Conservation (phyloP, 2,888 invertebrate genomes). For the Orthosia incerta region DNA sequence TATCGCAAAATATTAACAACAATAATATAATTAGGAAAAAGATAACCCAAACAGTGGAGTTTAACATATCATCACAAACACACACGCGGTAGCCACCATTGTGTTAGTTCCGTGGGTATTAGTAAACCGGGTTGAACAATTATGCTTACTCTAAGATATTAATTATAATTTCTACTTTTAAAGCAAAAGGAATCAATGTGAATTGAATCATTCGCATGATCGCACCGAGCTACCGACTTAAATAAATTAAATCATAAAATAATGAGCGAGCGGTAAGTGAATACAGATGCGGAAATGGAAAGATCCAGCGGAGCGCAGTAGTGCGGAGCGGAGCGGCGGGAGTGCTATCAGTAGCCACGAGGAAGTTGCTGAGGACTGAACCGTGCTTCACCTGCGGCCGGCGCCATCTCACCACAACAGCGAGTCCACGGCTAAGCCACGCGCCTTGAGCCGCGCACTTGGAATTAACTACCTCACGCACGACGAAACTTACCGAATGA, state of each 20-base stretch:
- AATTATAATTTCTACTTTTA: neutral
- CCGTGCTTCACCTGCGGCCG: constrained; percentile 13
- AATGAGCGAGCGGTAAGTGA: constrained; percentile 7
- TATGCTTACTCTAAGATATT: neutral
- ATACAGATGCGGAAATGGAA: constrained; percentile 4
- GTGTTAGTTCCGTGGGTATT: neutral
- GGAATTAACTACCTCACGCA: neutral
- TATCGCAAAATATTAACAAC: no score
- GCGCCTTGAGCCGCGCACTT: no score
- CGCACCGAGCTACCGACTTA: constrained; percentile 9
- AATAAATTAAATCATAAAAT: constrained; percentile 39
- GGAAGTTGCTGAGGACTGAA: constrained; percentile 28
- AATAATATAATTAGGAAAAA: no score
- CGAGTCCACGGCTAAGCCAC: neutral
- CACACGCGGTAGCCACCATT: no score
- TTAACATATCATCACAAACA: no score
- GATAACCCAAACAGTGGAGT: no score
- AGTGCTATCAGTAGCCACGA: constrained; percentile 31
- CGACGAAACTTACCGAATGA: neutral
- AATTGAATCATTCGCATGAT: constrained; percentile 23
- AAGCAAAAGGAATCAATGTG: constrained; percentile 14
- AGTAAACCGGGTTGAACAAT: neutral
- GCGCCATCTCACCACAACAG: neutral
- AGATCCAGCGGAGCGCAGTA: neutral
- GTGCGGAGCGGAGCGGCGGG: neutral